Base-by-base conservation (phyloP, 2,888 invertebrate species). In the Onchidella celtica region DNA sequence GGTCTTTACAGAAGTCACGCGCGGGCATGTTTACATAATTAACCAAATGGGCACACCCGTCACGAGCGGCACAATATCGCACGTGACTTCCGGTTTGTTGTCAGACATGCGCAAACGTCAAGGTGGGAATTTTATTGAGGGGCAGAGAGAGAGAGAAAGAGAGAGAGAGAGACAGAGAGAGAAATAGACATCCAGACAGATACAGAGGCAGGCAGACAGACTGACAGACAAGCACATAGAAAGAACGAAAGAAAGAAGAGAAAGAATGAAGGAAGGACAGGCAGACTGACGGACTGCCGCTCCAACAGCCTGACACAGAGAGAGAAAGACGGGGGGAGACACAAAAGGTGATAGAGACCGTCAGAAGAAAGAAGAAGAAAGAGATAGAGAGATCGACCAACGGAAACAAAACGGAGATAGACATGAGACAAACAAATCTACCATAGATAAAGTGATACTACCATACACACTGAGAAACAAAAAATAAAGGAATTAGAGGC, bases 71-170 rank as follows among this genome's bases (percentile, higher is more conserved):
- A n/a, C n/a, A n/a, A n/a, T n/a, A n/a, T n/a, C n/a, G n/a, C n/a
- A n/a, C n/a, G n/a, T n/a, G n/a, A n/a, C n/a, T n/a, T n/a, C n/a
- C n/a, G n/a, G n/a, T n/a, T n/a, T n/a, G n/a, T n/a, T n/a, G n/a
- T n/a, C n/a, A n/a, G n/a, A n/a, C n/a, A n/a, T n/a, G n/a, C n/a
- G n/a, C n/a, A n/a, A n/a, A n/a, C n/a, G n/a, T n/a, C n/a, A n/a
- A n/a, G n/a, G n/a, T 24, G 6, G 63, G n/a, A 24, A 27, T 61
- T 24, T 61, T 27, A 9, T 14, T 29, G 32, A 66, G 6, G 6
- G 47, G 17, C 9, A 47, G 47, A 66, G 66, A 66, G 29, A 66
- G 66, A 66, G 17, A 66, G 66, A 66, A 27, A 66, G 66, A 66
- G 3, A 66, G 27, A 66, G 17, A 66, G 66, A 66, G 4, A 66